Percentiles rank a stretch among this genome's conserved stretches.
Evolutionary conservation across 2,888 invertebrate genomes (phyloP).

Genomic region (Alloplasta piceator): DNA sequence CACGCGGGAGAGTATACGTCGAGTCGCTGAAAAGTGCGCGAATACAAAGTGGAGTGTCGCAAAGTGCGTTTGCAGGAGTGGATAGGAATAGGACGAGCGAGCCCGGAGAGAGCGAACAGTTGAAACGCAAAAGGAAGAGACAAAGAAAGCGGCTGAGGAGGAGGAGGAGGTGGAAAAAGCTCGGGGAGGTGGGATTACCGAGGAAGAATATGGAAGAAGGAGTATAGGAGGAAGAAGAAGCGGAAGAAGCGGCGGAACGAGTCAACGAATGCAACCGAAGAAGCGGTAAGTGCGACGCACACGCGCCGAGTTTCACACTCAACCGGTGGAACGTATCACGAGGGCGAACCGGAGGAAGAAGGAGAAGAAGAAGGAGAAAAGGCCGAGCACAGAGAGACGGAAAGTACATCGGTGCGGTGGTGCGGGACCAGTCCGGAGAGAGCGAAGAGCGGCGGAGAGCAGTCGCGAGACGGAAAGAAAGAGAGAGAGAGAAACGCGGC

Average conservation of each 20-base stretch:
- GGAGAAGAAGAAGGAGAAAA: slow-evolving; percentile 58
- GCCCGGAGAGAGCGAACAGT: too few species aligned
- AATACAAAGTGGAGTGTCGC: not conserved
- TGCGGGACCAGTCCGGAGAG: slow-evolving; percentile 55
- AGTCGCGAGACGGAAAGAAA: slow-evolving; percentile 42
- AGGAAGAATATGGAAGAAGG: too few species aligned
- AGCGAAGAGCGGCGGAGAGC: not conserved
- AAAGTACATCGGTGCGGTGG: slow-evolving; percentile 18
- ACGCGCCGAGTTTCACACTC: slow-evolving; percentile 43
- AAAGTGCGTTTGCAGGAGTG: slow-evolving; percentile 3
- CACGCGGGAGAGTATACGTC: not conserved
- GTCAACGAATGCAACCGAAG: too few species aligned
- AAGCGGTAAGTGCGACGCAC: slow-evolving; percentile 8
- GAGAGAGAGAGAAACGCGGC: slow-evolving; percentile 66
- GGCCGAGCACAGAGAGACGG: slow-evolving; percentile 26
- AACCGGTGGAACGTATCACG: not conserved
- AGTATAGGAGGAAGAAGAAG: too few species aligned
- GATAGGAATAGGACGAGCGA: not conserved
- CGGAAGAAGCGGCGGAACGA: not conserved
- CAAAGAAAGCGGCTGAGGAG: too few species aligned
- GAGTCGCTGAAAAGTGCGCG: not conserved
- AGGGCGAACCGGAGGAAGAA: slow-evolving; percentile 30
- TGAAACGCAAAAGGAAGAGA: too few species aligned
- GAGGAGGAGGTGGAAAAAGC: not conserved
- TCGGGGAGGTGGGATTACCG: too few species aligned